A percentile compares a stretch with the other conserved stretches of the same genome.
phyloP scores from a whole-genome alignment of 2,888 invertebrate species.

The Tridacna gigas region DNA sequence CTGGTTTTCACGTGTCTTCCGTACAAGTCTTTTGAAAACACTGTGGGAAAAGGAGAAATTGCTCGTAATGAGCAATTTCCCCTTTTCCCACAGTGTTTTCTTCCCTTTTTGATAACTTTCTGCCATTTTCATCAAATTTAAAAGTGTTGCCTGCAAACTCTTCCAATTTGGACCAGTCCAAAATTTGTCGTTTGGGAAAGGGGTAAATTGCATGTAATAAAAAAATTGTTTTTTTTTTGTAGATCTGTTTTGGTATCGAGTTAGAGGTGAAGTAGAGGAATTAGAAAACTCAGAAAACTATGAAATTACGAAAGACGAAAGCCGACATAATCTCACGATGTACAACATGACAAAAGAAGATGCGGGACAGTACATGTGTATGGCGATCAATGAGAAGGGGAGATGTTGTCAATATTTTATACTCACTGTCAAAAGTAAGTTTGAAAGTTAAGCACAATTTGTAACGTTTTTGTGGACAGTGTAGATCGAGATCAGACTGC shows the following conservation, averaged over 20 bases:
- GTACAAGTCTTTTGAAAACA: too few relatives aligned
- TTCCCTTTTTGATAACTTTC: too few relatives aligned
- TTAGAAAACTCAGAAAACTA: slow-evolving; percentile 81
- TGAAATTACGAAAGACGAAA: slow-evolving; percentile 73
- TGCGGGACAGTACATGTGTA: slow-evolving; percentile 81
- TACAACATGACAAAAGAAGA: slow-evolving; percentile 73
- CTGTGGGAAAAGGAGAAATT: too few relatives aligned
- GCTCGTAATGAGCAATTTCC: too few relatives aligned
- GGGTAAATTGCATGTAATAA: neutral
- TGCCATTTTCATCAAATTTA: too few relatives aligned
- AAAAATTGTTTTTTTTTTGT: slow-evolving; percentile 32
- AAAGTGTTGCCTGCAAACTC: too few relatives aligned
- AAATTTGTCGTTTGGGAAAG: too few relatives aligned
- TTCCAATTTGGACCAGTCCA: too few relatives aligned
- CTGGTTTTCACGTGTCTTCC: too few relatives aligned
- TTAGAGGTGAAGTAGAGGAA: slow-evolving; percentile 75
- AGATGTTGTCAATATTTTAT: slow-evolving; percentile 79
- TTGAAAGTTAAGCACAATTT: neutral
- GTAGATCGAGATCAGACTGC: neutral
- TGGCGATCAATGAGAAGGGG: slow-evolving; percentile 79
- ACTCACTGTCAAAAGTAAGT: slow-evolving; percentile 80
- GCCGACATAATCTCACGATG: slow-evolving; percentile 74
- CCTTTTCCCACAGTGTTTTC: too few relatives aligned
- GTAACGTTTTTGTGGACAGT: neutral
- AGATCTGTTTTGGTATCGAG: slow-evolving; percentile 84